Conservation (phyloP, 2,797 vertebrate genomes). For the Periophthalmus magnuspinnatus region DNA sequence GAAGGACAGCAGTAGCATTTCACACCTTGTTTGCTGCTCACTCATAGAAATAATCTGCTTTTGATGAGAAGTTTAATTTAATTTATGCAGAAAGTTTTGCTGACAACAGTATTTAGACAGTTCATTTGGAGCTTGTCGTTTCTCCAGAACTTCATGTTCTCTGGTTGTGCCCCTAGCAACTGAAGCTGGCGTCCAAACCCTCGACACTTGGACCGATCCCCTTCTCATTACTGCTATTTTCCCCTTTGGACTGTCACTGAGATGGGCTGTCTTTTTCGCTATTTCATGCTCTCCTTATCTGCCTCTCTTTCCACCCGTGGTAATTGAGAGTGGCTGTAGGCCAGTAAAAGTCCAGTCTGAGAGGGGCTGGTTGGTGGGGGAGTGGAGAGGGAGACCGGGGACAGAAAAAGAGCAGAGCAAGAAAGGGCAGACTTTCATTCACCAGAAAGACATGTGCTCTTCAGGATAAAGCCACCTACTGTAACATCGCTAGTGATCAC, state of each 20-base stretch:
- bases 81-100: not conserved
- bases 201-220: constrained; percentile 59
- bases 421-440: constrained; percentile 80
- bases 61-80: constrained; percentile 9
- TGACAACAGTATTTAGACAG: constrained; percentile 20
- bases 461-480: constrained; percentile 63
- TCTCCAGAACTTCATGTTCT: constrained; percentile 64
- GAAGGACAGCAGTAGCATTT: constrained; percentile 37
- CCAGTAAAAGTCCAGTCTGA: constrained; percentile 67
- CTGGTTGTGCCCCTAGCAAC: constrained; percentile 56
- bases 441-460: constrained; percentile 72
- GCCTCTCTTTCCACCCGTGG: constrained; percentile 74
- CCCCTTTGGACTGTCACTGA: constrained; percentile 62
- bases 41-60: constrained; percentile 40
- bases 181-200: constrained; percentile 51
- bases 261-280: constrained; percentile 64
- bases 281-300: constrained; percentile 77
- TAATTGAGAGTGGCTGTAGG: constrained; percentile 75
- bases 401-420: constrained; percentile 64
- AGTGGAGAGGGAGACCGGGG: constrained; percentile 48
- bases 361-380: constrained; percentile 19
- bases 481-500: constrained; percentile 65
- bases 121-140: constrained; percentile 41
- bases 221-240: constrained; percentile 72
- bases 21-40: constrained; percentile 47